A percentile compares a stretch with the other conserved stretches of the same genome.
phyloP scores from a whole-genome alignment of 2,797 vertebrate species.

The Petrocephalus sullivani region DNA sequence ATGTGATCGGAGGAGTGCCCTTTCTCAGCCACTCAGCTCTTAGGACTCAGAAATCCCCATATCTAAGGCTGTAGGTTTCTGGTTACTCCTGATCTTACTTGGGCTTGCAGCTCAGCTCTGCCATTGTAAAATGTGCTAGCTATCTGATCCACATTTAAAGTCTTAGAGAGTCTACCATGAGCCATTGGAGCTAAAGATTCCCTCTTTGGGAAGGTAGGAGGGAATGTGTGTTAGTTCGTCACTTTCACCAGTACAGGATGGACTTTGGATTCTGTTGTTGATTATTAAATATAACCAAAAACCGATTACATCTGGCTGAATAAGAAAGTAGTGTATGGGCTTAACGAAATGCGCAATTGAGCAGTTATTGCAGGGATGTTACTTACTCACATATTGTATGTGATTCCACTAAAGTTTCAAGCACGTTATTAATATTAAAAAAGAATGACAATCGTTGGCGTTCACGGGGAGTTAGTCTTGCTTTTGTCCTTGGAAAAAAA shows the following conservation, averaged over 20 bases:
- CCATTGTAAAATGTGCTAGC: neutral
- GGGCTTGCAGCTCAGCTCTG: neutral
- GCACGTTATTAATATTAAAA: neutral
- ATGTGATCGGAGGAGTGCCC: constrained; percentile 15
- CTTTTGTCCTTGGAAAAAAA: neutral
- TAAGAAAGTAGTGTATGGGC: neutral
- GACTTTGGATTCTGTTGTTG: neutral
- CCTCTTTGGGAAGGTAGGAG: constrained; percentile 12
- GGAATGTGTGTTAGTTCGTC: neutral
- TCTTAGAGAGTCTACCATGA: neutral
- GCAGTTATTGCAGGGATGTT: neutral
- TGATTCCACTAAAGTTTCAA: neutral
- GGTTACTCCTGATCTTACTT: neutral
- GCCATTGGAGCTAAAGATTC: constrained; percentile 9
- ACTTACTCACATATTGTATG: neutral
- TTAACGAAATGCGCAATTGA: neutral
- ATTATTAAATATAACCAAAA: neutral
- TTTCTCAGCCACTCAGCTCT: constrained; percentile 8
- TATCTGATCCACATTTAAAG: neutral
- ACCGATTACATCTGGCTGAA: neutral
- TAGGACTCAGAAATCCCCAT: neutral
- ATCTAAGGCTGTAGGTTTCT: neutral
- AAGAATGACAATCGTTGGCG: neutral
- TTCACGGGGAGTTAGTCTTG: neutral
- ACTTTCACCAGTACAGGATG: neutral